Evolutionary conservation across 1,140 invertebrate species (phyloP), one percentile per base, ranked within the genome.

Genomic region (Papilio polyxenes): DNA sequence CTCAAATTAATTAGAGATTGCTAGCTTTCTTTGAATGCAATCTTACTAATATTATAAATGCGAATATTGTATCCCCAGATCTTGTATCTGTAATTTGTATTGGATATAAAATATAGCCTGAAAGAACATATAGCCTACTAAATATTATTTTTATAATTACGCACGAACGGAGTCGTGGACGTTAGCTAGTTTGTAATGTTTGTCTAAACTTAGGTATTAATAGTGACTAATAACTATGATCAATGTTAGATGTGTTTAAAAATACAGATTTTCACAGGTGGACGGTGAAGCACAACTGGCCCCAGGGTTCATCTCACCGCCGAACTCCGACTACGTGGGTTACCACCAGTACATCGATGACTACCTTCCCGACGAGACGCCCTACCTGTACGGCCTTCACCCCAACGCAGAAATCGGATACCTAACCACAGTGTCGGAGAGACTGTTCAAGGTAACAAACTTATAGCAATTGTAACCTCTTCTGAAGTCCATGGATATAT

Each of bases 321-420:
- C 97, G 0, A 98, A 98, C 89, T 96, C 96, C 0, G 98, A 99
- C 91, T 99, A 98, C 88, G 93, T 95, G 9, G 97, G 97, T 4
- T 99, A 99, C 94, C 98, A 99, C 92, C 91, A 95, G 72, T 99
- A 99, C 90, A 97, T 99, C n/a, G 98, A 98, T 89, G 97, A 98
- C 81, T 96, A 95, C 88, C 91, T 99, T 7, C 98, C 98, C 0
- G 94, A 97, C 0, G 98, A 99, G 93, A 98, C 97, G 80, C 98
- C 98, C 0, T 96, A 97, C 83, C 93, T 99, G 0, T 99, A 99
- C 89, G 98, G 98, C 17, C 94, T 99, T 5, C 98, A 99, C 95
- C 97, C 98, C 0, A 99, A 99, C 93, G 98, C 98, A 8, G 98
- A 99, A 95, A 99, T 99, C 83, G 98, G 98, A 23, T 98, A 99